Evolutionary conservation across 2,797 vertebrate species (phyloP), one percentile per base, ranked within the genome.

Genomic region (Menidia menidia): DNA sequence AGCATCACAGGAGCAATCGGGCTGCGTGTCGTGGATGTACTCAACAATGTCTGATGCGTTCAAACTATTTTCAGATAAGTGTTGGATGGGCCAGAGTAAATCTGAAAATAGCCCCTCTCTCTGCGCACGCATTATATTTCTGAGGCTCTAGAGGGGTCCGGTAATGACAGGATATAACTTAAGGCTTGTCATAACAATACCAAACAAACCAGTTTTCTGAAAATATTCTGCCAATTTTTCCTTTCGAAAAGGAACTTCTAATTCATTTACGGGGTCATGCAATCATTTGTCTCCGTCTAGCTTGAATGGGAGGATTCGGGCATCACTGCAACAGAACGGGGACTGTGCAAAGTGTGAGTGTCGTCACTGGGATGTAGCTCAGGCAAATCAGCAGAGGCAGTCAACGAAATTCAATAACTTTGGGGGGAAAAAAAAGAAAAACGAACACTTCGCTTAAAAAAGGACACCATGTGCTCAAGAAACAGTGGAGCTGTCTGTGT

Each of bases 1-100:
- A 66, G 19, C 75, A 66, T 58, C 60, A 72, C 33, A 73, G 42
- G 57, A 79, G 54, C 66, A 69, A 57, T 68, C 52, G 52, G 32
- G 66, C 55, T 70, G 67, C 39, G 71, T 64, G 64, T 56, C 44
- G 53, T 13, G 31, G 60, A 42, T 54, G 31, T 54, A 15, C 67
- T 19, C 41, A 73, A 68, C 32, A 44, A 19, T 33, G 50, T 42
- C 39, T 5, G 13, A 58, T 48, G 10, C 55, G 53, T 61, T 25
- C 3, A 53, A 68, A 60, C 12, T 35, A 9, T 57, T 73, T 53
- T 62, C 47, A 13, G 45, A 25, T 16, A 16, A 10, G 33, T 19
- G 41, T 43, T 71, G 47, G 63, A 33, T 63, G 52, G 25, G 41
- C 53, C n/a, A 19, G 55, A 6, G 11, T 60, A 64, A 64, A 64